These are phyloP conservation scores for Okapia johnstoni DNA, from an alignment of 2,113 vertebrate genomes.

Conservation along the genomic window DNA sequence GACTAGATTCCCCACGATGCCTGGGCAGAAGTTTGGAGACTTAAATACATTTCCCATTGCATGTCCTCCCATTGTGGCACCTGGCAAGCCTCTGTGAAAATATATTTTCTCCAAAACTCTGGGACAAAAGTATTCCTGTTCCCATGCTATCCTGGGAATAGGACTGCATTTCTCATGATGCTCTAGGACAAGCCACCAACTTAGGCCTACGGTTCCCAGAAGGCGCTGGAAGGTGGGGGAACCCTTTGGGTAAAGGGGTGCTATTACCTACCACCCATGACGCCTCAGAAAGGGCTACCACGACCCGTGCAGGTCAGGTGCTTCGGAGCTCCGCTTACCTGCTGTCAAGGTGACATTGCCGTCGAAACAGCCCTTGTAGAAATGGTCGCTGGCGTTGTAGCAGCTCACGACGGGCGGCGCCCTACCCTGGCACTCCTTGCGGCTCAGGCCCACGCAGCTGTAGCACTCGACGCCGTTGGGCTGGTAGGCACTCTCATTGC, in stretches of 20 bases:
- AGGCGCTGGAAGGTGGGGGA: neutral
- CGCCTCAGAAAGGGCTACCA: neutral
- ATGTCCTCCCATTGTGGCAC: neutral
- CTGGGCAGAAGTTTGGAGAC: neutral
- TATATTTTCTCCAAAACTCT: neutral
- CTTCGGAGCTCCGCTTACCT: conserved; percentile 36
- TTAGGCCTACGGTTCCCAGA: neutral
- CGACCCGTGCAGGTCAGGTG: neutral
- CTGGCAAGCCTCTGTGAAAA: neutral
- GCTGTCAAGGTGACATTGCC: conserved; percentile 74
- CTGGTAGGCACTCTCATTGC: conserved; percentile 58
- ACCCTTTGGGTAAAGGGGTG: neutral
- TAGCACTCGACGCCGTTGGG: conserved; percentile 71
- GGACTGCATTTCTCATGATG: neutral
- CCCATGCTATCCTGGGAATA: neutral
- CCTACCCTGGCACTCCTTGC: conserved; percentile 42
- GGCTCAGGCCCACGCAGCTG: conserved; percentile 71
- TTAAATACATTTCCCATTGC: neutral
- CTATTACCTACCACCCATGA: neutral
- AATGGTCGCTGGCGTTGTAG: conserved; percentile 66
- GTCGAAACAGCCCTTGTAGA: conserved; percentile 72
- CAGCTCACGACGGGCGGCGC: conserved; percentile 61
- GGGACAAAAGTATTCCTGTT: neutral
- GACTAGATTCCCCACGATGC: neutral
- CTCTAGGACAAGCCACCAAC: neutral